phyloP scores from a whole-genome alignment of 1,140 invertebrate species.

The Solen grandis region DNA sequence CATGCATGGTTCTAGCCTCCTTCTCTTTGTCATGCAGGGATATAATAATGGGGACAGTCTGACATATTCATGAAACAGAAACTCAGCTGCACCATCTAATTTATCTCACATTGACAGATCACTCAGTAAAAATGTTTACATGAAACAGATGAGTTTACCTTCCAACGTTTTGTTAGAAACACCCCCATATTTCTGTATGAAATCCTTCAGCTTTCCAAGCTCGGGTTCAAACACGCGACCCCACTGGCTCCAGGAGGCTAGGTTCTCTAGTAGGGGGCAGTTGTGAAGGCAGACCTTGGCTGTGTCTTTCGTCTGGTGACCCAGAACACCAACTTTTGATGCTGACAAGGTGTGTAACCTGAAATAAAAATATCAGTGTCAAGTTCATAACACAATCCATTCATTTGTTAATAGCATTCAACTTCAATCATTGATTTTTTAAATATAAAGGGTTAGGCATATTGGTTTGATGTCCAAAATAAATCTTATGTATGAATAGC shows the following conservation, averaged over 20 bases:
- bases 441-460: no score
- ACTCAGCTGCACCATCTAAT: no score
- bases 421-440: no score
- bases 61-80: no score
- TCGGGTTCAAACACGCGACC: constrained; percentile 77
- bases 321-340: constrained; percentile 70
- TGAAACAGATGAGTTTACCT: no score
- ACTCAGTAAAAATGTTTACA: no score
- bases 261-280: constrained; percentile 77
- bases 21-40: no score
- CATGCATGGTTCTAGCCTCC: no score
- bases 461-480: no score
- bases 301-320: constrained; percentile 71
- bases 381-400: neutral
- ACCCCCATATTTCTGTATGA: constrained; percentile 78
- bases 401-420: neutral
- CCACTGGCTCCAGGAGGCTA: constrained; percentile 77
- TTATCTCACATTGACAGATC: no score
- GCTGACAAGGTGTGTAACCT: constrained; percentile 10
- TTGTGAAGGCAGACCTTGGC: constrained; percentile 75
- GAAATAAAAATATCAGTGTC: neutral
- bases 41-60: no score
- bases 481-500: no score
- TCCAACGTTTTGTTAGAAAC: constrained; percentile 33
- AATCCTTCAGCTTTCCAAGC: constrained; percentile 74